Evolutionary conservation across 2,888 invertebrate genomes (phyloP), one percentile per base, ranked within the genome.

Genomic region (Candidula unifasciata): DNA sequence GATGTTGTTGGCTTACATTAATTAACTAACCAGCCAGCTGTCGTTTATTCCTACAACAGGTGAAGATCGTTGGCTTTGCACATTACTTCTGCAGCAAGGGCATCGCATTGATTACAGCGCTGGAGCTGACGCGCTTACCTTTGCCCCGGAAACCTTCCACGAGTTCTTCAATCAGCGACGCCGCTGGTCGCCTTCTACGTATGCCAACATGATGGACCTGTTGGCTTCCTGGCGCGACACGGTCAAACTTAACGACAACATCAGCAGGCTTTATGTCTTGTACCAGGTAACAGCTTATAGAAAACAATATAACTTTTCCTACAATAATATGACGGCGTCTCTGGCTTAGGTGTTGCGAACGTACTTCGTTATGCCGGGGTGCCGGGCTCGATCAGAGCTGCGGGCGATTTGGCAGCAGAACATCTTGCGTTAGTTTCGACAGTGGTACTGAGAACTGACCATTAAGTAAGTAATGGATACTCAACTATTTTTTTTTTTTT

Each of bases 81-180:
- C 93, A 0, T 88, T 93, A 16, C 89, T 93, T 44, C 90, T 93
- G 3, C 92, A 93, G 87, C 92, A 92, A 89, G 93, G 93, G 27
- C 92, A 92, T 83, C 83, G 92, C 68, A 92, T 93, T 54, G 93
- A 93, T 85, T 93, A 93, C 88, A 91, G 91, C 80, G 93, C 93
- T 35, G 92, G 92, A 6, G 91, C 93, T 3, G 93, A 93, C 86
- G 92, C 93, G 54, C 85, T 92, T 87, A 93, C 93, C 80, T 92
- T 90, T 89, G 92, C 92, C 16, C 93, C 93, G 10, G 92, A 92
- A 89, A 91, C 92, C 6, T 93, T 93, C 87, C 90, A 91, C 87
- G 93, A 93, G 87, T 93, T 93, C 88, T 93, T 92, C 89, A 93
- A 93, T 86, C 93, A 93, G 87, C 88, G 93, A 10, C 88, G 93